Evolutionary conservation across 2,113 vertebrate species (phyloP), one percentile per base, ranked within the genome.

Genomic region (Cebus imitator): DNA sequence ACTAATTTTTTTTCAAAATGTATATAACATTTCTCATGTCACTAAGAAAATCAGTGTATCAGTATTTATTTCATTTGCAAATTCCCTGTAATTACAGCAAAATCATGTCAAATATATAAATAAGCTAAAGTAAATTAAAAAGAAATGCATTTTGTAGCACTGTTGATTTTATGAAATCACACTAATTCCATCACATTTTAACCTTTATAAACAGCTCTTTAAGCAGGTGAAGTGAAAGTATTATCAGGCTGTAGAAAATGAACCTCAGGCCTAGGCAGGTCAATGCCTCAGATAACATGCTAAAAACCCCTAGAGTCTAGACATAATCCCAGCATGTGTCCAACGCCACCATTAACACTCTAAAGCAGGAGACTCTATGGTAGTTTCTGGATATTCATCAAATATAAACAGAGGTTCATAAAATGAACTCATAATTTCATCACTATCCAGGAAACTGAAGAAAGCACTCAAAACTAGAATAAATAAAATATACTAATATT

Each of bases 311-410:
- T 7, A 64, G 20, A 61, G 20, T 1, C 23, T 25, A 4, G 18
- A 48, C 30, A 58, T 48, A 25, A 50, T 6, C 25, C 66, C 5
- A 1, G 7, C 2, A 1, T 4, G 10, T 2, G 4, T 27, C 80
- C n/a, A 55, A 17, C 0, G 3, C 48, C 66, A 13, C n/a, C 4
- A 0, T 85, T n/a, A 2, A 14, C 21, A 14, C 2, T 57, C 20
- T 7, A 8, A 32, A 48, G 45, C 0, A 8, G 55, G n/a, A 40
- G 0, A 40, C 3, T 4, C 12, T 50, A 61, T 32, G 30, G 57
- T 27, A 55, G 2, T 70, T 89, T 27, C 82, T 45, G 45, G 12
- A 17, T 48, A 20, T 25, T 81, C 6, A 30, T 48, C 14, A 40
- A 43, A 70, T 8, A 57, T 2, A 45, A 45, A 70, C 2, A 3